Conservation (phyloP, 2,113 vertebrate species). For the Leptobrachium leishanense region DNA sequence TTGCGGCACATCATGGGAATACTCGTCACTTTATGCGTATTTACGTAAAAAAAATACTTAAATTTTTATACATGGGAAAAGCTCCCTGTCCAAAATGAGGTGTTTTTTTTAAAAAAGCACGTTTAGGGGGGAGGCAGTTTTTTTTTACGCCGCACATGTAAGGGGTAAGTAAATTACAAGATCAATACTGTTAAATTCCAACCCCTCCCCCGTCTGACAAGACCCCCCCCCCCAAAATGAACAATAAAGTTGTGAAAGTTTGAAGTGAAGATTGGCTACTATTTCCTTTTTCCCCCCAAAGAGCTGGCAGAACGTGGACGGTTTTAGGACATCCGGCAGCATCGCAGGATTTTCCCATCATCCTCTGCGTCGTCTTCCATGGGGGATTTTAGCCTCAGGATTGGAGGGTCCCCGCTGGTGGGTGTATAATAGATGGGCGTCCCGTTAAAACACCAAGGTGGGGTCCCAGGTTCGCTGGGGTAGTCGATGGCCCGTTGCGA, state of each 20-base stretch:
- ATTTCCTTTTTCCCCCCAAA: neutral
- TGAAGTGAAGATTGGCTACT: neutral
- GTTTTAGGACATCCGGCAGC: conserved; percentile 89
- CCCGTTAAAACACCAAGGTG: conserved; percentile 88
- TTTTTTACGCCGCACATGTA: neutral
- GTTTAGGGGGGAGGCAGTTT: neutral
- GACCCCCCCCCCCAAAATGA: neutral
- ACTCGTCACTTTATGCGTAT: neutral
- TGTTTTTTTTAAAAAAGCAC: neutral
- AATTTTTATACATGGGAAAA: neutral
- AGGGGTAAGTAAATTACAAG: too few relatives aligned
- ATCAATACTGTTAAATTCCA: too few relatives aligned
- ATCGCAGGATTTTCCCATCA: conserved; percentile 78
- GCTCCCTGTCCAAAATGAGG: neutral
- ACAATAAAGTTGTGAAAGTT: neutral
- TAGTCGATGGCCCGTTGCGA: conserved; percentile 69
- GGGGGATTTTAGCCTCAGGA: conserved; percentile 90
- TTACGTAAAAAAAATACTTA: too few relatives aligned
- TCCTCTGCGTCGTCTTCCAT: conserved; percentile 87
- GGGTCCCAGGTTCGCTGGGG: conserved; percentile 75
- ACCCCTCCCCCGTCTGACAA: too few relatives aligned
- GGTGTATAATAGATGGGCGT: conserved; percentile 85
- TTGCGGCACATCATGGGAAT: neutral
- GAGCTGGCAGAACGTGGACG: neutral
- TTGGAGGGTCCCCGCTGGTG: conserved; percentile 89